These are phyloP conservation scores for Danio albolineatus DNA, from an alignment of 2,797 vertebrate species.

Conservation along the genomic window DNA sequence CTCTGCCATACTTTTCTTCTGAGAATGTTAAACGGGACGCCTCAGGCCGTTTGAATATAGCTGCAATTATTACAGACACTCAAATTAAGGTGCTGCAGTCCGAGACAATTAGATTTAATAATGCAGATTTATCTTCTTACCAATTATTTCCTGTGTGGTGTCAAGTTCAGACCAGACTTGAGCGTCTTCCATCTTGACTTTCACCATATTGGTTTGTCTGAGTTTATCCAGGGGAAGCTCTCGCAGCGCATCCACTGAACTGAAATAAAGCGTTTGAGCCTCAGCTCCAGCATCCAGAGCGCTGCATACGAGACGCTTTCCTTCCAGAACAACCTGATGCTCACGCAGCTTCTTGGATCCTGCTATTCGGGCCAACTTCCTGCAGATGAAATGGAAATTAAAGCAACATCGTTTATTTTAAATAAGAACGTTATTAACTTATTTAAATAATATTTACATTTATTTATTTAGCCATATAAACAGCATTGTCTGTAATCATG, in stretches of 20 bases:
- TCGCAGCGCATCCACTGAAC: conserved; percentile 76
- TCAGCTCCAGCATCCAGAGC: conserved; percentile 87
- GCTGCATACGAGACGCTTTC: conserved; percentile 85
- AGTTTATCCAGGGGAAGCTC: conserved; percentile 85
- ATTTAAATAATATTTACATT: no score
- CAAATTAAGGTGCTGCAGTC: background rate
- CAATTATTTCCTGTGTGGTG: conserved; percentile 87
- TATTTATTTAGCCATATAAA: no score
- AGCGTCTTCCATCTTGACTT: conserved; percentile 91
- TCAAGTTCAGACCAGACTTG: conserved; percentile 90
- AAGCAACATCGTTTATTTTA: background rate
- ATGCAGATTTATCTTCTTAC: conserved; percentile 69
- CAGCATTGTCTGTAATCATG: no score
- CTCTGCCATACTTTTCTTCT: conserved; percentile 65
- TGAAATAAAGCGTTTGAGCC: conserved; percentile 88
- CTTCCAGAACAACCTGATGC: conserved; percentile 90
- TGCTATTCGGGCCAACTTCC: conserved; percentile 85
- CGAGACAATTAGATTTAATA: background rate
- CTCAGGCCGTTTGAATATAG: conserved; percentile 89
- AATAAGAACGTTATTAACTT: background rate
- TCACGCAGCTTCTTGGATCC: conserved; percentile 91
- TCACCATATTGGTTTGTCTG: conserved; percentile 82
- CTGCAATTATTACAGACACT: conserved; percentile 69
- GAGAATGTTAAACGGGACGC: conserved; percentile 80
- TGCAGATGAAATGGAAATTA: conserved; percentile 61